Evolutionary conservation across 2,113 vertebrate species (phyloP).

Genomic region (Ceratotherium simum): DNA sequence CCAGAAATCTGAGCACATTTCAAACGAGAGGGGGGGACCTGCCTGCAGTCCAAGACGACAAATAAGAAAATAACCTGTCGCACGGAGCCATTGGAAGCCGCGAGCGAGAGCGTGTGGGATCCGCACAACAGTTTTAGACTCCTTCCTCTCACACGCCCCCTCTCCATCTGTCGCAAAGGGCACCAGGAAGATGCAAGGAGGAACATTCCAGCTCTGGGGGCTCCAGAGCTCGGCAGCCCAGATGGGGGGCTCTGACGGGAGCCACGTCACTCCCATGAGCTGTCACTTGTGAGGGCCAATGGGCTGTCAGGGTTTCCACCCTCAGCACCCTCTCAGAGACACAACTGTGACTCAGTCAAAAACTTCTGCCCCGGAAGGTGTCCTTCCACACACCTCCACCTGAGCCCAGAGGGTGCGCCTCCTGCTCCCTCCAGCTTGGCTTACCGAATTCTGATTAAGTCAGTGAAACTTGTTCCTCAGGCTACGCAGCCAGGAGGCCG

Average conservation of each 20-base stretch:
- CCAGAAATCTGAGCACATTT: slow-evolving; percentile 62
- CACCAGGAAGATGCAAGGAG: background rate
- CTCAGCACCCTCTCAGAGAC: background rate
- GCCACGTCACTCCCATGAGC: background rate
- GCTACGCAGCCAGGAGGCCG: background rate
- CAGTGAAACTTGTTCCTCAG: background rate
- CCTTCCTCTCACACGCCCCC: slow-evolving; percentile 84
- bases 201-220: slow-evolving; percentile 59
- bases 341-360: background rate
- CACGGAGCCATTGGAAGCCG: slow-evolving; percentile 71
- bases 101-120: slow-evolving; percentile 40
- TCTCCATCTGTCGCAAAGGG: slow-evolving; percentile 85
- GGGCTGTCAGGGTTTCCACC: background rate
- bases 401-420: background rate
- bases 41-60: slow-evolving; percentile 60
- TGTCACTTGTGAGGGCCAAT: background rate
- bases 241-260: slow-evolving; percentile 31
- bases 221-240: slow-evolving; percentile 65
- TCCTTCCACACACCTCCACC: background rate
- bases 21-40: background rate
- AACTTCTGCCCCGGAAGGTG: background rate
- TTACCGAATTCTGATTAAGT: background rate
- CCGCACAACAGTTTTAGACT: slow-evolving; percentile 71
- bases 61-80: slow-evolving; percentile 80
- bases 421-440: background rate